A percentile compares a stretch with the other conserved stretches of the same genome.
Conservation (phyloP, 2,113 vertebrate genomes). For the Circaetus gallicus region DNA sequence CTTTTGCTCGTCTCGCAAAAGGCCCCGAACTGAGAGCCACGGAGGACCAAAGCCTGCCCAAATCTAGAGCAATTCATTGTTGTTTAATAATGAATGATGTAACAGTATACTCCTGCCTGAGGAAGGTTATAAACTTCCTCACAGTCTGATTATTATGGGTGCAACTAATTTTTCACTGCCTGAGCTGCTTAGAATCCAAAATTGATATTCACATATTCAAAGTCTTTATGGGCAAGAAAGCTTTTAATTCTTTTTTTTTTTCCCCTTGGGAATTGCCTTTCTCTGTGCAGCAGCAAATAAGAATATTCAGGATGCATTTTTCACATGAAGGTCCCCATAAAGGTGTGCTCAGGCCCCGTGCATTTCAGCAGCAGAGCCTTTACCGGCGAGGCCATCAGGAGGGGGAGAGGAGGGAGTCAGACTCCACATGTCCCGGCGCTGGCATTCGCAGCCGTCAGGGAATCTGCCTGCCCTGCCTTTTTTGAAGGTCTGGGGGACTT, state of each 20-base stretch:
- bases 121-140: not conserved
- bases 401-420: not conserved
- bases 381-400: fast-evolving
- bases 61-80: not conserved
- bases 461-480: not conserved
- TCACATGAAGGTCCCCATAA: no score
- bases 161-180: not conserved
- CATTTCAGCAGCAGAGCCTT: not conserved
- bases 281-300: not conserved
- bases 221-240: not conserved
- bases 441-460: fast-evolving
- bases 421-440: fast-evolving
- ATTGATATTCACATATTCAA: not conserved
- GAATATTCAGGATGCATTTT: not conserved
- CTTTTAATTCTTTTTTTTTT: not conserved
- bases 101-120: no score
- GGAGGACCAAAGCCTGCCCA: not conserved
- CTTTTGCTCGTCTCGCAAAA: fast-evolving
- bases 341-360: not conserved
- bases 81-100: fast-evolving
- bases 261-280: not conserved
- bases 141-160: not conserved
- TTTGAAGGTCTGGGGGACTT: not conserved
- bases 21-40: fast-evolving
- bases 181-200: not conserved